Base-by-base conservation (phyloP, 2,113 vertebrate species). In the Gracilinanus agilis region DNA sequence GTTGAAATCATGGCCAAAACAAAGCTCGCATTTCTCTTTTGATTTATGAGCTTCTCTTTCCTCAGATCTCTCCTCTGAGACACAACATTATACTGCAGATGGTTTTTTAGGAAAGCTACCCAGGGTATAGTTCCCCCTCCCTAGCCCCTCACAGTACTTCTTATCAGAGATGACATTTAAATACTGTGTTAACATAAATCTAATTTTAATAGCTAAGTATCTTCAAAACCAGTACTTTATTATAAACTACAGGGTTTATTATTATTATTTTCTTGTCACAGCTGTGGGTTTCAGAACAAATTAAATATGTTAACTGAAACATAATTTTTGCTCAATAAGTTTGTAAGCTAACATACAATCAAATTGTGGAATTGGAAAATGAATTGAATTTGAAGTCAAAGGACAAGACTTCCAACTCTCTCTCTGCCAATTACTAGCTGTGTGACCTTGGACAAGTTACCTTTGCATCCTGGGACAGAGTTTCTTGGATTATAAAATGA, bases 251-350 rank as follows among this genome's bases (percentile, higher is more conserved):
- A 83, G n/a, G n/a, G 23, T 83, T 83, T 40, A 29, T 34, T 67
- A 49, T 49, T 49, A 49, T 49, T 55, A 55, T 24, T 34, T 75
- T 75, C n/a, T 83, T 83, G n/a, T 21, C 67, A 83, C 67, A 40
- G 67, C n/a, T 40, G n/a, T 53, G 44, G 91, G 11, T 23, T 40
- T 83, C 16, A 83, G 16, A 83, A 83, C 67, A 40, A 83, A 40
- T 40, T 21, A 23, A 23, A 83, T 83, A 40, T 40, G 34, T 40
- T 40, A 83, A 40, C 34, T 83, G n/a, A 83, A 83, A 83, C 13
- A 67, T 16, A n/a, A n/a, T 34, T 97, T 89, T 95, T 94, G 89
- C 92, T 92, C 61, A 94, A 27, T 25, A 96, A 92, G 16, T 91
- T 34, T 90, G 56, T 7, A 13, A n/a, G 44, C 92, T 95, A 93